Evolutionary conservation across 1,140 invertebrate genomes (phyloP), one percentile per base, ranked within the genome.

Genomic region (Coenobita brevimanus): DNA sequence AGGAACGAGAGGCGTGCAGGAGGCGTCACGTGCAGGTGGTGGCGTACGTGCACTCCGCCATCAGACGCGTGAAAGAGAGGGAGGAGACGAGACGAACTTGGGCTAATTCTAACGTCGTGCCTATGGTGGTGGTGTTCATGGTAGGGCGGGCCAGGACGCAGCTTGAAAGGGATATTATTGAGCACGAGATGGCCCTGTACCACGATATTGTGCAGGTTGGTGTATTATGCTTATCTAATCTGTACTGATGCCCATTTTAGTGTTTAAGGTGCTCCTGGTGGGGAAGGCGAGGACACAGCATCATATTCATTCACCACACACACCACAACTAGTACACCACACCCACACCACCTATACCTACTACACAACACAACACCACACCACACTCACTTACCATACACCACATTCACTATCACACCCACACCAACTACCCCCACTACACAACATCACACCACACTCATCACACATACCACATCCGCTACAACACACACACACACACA

Each of bases 161-260:
- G 8, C 3, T 21, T 15, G 73, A 78, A 27, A 24, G 50, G 10
- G 38, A 21, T 6, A 41, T 78, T 0, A 3, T 78, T 46, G 15
- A n/a, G 36, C 41, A 24, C 2, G 73, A 78, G 38, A 78, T 36
- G 21, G 36, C 0, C 21, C 17, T 41, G 38, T 41, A 78, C 43
- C 73, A 46, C 41, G 73, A 78, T 13, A 78, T 78, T 41, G 73
- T 78, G 73, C 73, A 78, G 38, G 73, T 78, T 36, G 41, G 71
- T 75, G 13, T 2, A 17, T 38, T 24, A 3, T 8, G 24, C 33
- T 36, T 1, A 43, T 2, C 8, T 17, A 15, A 0, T 17, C 24
- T 24, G 1, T 17, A 2, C 1, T 3, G 30, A 71, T 0, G 0
- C 67, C n/a, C n/a, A n/a, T n/a, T n/a, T n/a, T n/a, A n/a, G n/a